Base-by-base conservation (phyloP, 2,113 vertebrate species). In the Capricornis sumatraensis region DNA sequence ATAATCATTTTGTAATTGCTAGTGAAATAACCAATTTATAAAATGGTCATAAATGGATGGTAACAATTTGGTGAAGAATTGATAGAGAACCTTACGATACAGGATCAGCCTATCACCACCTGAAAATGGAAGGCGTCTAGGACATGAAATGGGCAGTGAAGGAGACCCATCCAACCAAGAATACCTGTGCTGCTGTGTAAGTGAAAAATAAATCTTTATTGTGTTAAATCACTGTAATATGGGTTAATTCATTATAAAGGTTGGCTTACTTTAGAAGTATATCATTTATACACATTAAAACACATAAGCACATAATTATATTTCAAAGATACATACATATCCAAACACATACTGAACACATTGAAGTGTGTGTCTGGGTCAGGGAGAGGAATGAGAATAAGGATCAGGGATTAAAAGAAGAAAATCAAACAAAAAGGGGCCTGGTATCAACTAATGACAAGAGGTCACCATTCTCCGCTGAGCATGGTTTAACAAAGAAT, bases 161-260 rank as follows among this genome's bases (percentile, higher is more conserved):
- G 50, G 53, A 88, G 25, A 74, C 28, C 62, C 53, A 3, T 95
- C 50, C 15, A 74, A 23, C n/a, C 23, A 93, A 81, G 47, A 96
- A 88, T 4, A 91, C 15, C 78, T 47, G 36, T 52, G 6, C 27
- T 76, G 23, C 23, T 21, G 33, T n/a, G n/a, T 55, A 90, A 93
- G 67, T 89, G 64, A 87, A 96, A 95, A 97, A 91, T 91, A 93
- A 95, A 91, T 79, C 62, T 95, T 97, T 86, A 91, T 45, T 98
- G 64, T 86, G 74, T 96, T 91, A 87, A 96, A 88, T 91, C 47
- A 94, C 83, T 84, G 83, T 64, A 86, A 83, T 58, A 87, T 6
- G 19, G 45, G 60, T 55, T 52, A 87, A 74, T 52, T 96, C 21
- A 87, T 87, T 84, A 89, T 33, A 95, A 79, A 97, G 93, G 28